Evolutionary conservation across 2,888 invertebrate species (phyloP), one percentile per base, ranked within the genome.

Genomic region (Pycnomerus fuliginosus): DNA sequence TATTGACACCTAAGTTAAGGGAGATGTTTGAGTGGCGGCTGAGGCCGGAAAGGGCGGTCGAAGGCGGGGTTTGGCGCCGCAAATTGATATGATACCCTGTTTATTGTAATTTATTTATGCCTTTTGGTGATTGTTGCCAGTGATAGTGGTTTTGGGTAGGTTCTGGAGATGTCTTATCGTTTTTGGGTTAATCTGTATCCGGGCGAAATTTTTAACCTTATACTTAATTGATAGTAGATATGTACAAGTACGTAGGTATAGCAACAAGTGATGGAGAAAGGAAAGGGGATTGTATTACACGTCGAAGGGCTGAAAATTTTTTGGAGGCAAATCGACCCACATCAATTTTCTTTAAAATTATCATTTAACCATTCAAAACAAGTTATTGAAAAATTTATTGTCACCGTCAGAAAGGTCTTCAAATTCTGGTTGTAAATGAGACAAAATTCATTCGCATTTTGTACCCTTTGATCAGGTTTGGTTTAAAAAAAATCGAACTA

Each of bases 71-170:
- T 34, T 34, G n/a, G 5, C 3, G 16, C 44, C 44, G 39, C 44
- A 39, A 44, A 44, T 44, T 44, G 37, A 44, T 39, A 44, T 39
- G 33, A 35, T 29, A 39, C 30, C 16, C 29, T 39, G 36, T 44
- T 44, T 44, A 44, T 44, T 34, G 15, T 29, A 37, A 44, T 44
- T 44, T 44, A 44, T 44, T 44, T 44, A 44, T 44, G 32, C 38
- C 32, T 36, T 36, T 42, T 41, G 20, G 34, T 43, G 43, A 42
- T 42, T 42, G 36, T 41, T 41, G 23, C 25, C 28, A 32, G 35
- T 38, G 44, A 34, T 39, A 39, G 44, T 39, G 44, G 44, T 44
- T 44, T 44, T n/a, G n/a, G 16, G 25, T 7, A 20, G 25, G 25
- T 28, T 38, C 38, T 44, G 34, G 43, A 25, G 16, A 20, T 14